Percentiles rank a stretch among this genome's conserved stretches.
These are phyloP conservation scores for Corythaeola cristata DNA, from an alignment of 2,113 vertebrate species.

Conservation along the genomic window DNA sequence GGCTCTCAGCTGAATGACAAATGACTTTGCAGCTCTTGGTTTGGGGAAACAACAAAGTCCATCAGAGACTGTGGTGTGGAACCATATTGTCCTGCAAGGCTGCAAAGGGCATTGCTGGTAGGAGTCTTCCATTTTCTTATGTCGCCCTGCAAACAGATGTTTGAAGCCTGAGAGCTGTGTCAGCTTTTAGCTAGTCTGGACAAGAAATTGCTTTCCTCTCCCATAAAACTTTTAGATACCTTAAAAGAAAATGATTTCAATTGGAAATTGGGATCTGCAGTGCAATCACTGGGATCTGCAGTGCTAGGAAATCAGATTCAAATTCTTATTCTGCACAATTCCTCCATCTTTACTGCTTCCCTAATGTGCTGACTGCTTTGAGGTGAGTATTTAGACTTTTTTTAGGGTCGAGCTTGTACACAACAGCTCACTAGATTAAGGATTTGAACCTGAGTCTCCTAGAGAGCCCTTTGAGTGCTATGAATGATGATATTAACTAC, in stretches of 20 bases:
- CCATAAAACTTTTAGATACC: not conserved
- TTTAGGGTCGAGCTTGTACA: not conserved
- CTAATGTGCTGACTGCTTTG: not conserved
- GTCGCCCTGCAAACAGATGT: not conserved
- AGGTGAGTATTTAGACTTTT: not conserved
- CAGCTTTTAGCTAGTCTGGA: not conserved
- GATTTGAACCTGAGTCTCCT: not conserved
- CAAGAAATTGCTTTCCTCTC: not conserved
- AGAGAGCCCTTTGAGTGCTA: not conserved
- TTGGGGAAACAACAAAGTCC: not conserved
- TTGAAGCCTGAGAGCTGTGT: not conserved
- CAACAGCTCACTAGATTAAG: not conserved
- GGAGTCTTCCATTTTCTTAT: not conserved
- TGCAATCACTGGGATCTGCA: not conserved
- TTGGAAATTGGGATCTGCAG: not conserved
- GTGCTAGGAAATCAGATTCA: not conserved
- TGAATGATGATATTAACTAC: not conserved
- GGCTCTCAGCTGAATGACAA: not conserved
- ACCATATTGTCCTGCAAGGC: not conserved
- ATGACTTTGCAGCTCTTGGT: not conserved
- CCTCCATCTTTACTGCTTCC: not conserved
- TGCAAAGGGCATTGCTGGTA: not conserved
- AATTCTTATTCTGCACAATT: not conserved
- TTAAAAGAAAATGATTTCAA: not conserved
- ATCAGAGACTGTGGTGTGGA: not conserved